Evolutionary conservation across 2,797 vertebrate genomes (phyloP).

Genomic region (Heliangelus exortis): DNA sequence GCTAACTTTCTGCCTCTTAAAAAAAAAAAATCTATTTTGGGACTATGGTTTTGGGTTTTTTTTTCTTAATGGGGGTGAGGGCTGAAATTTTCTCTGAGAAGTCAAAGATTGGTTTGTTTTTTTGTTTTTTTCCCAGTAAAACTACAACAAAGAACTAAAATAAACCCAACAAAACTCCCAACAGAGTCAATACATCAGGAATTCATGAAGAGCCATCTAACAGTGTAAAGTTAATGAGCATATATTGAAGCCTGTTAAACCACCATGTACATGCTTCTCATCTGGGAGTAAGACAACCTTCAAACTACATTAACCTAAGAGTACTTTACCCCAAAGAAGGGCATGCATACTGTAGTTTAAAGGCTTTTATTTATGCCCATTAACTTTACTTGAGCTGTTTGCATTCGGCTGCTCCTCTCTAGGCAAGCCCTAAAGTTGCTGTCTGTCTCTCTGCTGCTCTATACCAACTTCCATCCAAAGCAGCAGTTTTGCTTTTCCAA

Average conservation of each 20-base stretch:
- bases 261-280: neutral
- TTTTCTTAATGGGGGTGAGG: neutral
- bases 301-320: slow-evolving; percentile 49
- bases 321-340: slow-evolving; percentile 30
- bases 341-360: neutral
- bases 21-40: neutral
- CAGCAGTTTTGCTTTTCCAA: neutral
- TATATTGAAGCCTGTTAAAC: slow-evolving; percentile 27
- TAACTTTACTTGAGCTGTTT: neutral
- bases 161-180: neutral
- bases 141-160: slow-evolving; percentile 12
- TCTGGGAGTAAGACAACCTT: slow-evolving; percentile 26
- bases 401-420: neutral
- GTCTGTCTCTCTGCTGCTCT: neutral
- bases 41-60: neutral
- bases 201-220: slow-evolving; percentile 50
- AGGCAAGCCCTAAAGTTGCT: neutral
- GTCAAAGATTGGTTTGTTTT: neutral
- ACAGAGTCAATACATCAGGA: slow-evolving; percentile 43
- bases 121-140: neutral
- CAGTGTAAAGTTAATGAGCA: slow-evolving; percentile 54
- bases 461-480: neutral
- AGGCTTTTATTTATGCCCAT: slow-evolving; percentile 30
- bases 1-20: neutral
- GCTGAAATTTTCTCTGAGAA: neutral